phyloP scores from a whole-genome alignment of 2,113 vertebrate species.

The Equus przewalskii region DNA sequence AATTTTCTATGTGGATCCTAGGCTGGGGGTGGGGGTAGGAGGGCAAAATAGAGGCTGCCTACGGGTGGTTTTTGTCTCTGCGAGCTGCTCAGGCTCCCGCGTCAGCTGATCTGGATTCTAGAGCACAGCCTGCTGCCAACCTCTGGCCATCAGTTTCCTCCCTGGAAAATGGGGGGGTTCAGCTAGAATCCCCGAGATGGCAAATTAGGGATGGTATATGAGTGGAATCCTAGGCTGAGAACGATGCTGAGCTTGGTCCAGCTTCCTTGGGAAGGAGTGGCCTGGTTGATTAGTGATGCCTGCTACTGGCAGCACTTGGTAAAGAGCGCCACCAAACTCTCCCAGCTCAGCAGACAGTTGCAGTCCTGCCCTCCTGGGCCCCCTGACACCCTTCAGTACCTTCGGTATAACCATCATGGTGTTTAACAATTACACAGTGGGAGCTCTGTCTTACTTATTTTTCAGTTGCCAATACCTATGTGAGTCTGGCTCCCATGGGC shows the following conservation, averaged over 20 bases:
- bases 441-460: not conserved
- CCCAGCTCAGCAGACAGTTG: not conserved
- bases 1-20: not conserved
- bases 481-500: not conserved
- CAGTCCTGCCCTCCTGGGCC: not conserved
- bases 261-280: not conserved
- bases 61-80: not conserved
- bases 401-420: not conserved
- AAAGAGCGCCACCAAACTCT: not conserved
- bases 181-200: not conserved
- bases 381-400: not conserved
- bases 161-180: not conserved
- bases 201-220: not conserved
- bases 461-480: not conserved
- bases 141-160: not conserved
- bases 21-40: accelerated
- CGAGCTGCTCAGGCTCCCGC: not conserved
- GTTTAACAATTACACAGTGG: not conserved
- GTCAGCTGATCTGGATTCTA: not conserved
- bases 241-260: not conserved
- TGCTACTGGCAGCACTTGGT: not conserved
- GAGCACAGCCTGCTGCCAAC: not conserved
- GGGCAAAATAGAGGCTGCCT: accelerated
- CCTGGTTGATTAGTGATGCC: not conserved
- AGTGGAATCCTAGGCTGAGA: not conserved